Conservation (phyloP, 2,113 vertebrate species). For the Tragelaphus imberbis region DNA sequence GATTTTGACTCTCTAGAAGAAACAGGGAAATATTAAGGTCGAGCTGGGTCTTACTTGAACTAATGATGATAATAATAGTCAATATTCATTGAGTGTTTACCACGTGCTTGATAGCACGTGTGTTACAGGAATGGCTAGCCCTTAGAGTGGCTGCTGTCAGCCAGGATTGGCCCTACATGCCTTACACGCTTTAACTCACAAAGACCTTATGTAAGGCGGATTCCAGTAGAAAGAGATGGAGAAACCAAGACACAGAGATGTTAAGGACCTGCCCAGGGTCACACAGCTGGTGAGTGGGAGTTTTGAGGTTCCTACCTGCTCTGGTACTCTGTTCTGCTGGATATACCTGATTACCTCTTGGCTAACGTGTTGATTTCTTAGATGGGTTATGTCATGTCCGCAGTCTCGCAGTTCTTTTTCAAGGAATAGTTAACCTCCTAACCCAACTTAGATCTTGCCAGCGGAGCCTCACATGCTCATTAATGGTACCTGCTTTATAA, state of each 20-base stretch:
- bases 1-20: background rate
- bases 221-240: background rate
- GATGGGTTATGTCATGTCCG: background rate
- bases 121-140: background rate
- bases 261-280: background rate
- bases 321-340: background rate
- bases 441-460: background rate
- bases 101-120: background rate
- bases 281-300: background rate
- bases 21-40: background rate
- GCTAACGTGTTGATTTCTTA: background rate
- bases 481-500: background rate
- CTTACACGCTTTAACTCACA: background rate
- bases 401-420: background rate
- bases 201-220: background rate
- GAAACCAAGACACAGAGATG: background rate
- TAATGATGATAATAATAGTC: conserved; percentile 17
- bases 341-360: background rate
- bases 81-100: background rate
- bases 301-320: background rate
- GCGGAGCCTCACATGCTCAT: background rate
- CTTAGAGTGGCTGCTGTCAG: background rate
- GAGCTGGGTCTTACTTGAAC: conserved; percentile 12
- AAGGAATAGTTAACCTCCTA: background rate
- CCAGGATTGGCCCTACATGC: background rate